Evolutionary conservation across 2,113 vertebrate genomes (phyloP), one percentile per base, ranked within the genome.

Genomic region (Psilopogon haemacephalus): DNA sequence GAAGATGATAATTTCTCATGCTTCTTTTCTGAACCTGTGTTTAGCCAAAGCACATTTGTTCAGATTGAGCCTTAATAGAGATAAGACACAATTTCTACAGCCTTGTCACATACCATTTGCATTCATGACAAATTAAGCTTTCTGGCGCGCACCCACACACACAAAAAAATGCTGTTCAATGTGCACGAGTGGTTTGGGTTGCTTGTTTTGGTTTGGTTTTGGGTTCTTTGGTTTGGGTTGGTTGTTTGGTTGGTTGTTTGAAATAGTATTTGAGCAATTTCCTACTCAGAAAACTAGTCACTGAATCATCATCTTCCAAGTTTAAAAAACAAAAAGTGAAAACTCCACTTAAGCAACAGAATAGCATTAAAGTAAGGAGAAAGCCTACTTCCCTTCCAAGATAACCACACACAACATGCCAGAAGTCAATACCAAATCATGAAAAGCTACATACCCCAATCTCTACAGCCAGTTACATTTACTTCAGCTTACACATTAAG

Each of bases 1-100:
- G 99, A 99, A 62, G 99, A 99, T 44, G 99, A 98, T 97, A 99
- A 98, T 98, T 99, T 99, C 97, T 99, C 99, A 91, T 98, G 98
- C 97, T 99, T 99, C 98, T 99, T 99, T 98, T 99, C 99, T 89
- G 99, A 99, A 96, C 98, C 99, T 99, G 97, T 90, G 97, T 98
- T 98, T 98, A 98, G 98, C 98, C 98, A 98, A 98, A 98, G 97
- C 97, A 98, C 97, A 98, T 97, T 97, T 97, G 97, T 98, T 98
- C 98, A 98, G 98, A 98, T 97, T 98, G 97, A 97, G 97, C 95
- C 97, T 98, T 97, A 97, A 97, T 97, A 98, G 97, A 98, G 84
- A 97, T 97, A 98, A 97, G 97, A 98, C 97, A 98, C 97, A 98
- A 97, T 97, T 98, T 98, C 97, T 98, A 98, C 97, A 98, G 97